phyloP scores from a whole-genome alignment of 2,113 vertebrate species.

The Mormyrus iriodes region DNA sequence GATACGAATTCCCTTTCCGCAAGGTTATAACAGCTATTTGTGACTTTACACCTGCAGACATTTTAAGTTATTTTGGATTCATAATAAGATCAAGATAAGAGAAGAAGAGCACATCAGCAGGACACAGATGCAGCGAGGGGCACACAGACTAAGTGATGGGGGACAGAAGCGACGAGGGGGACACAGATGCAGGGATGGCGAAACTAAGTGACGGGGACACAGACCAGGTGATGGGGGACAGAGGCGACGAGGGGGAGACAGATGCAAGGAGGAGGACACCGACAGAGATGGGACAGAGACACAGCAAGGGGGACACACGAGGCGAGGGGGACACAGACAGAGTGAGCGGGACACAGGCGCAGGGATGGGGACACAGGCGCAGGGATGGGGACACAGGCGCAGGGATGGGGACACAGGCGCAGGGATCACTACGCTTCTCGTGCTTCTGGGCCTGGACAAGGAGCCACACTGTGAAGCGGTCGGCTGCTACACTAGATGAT shows the following conservation, averaged over 20 bases:
- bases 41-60: background rate
- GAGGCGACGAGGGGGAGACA: no score
- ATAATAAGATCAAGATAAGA: background rate
- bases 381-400: background rate
- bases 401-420: no score
- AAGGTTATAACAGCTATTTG: background rate
- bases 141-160: no score
- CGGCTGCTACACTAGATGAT: background rate
- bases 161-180: no score
- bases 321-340: background rate
- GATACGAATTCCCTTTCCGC: background rate
- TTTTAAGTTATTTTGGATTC: background rate
- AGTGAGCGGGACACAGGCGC: background rate
- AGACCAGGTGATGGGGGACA: background rate
- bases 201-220: background rate
- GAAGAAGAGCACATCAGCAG: background rate
- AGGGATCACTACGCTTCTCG: background rate
- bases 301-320: no score
- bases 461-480: background rate
- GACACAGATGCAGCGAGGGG: background rate
- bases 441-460: background rate
- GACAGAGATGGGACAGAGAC: background rate
- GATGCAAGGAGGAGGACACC: no score
- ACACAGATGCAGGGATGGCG: background rate
- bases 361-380: background rate